These are phyloP conservation scores for Penaeus chinensis DNA, from an alignment of 1,140 invertebrate genomes.

Conservation along the genomic window DNA sequence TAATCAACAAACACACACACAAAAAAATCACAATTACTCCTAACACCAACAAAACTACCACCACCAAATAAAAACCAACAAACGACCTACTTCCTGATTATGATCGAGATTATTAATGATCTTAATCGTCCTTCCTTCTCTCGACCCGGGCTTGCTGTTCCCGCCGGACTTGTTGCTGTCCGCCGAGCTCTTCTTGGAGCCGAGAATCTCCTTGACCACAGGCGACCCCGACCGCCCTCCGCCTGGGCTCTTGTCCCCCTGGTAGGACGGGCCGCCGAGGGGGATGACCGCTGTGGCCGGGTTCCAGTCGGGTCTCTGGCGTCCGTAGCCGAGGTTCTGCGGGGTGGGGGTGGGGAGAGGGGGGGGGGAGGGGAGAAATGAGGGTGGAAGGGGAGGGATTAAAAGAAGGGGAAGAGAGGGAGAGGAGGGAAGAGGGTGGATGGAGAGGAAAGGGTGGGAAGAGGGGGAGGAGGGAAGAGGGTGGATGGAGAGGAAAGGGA, in stretches of 20 bases:
- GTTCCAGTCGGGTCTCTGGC: constrained; percentile 56
- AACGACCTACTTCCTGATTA: constrained; percentile 80
- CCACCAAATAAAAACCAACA: background rate
- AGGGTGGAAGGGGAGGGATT: background rate
- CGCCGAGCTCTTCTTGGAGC: constrained; percentile 54
- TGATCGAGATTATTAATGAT: constrained; percentile 93
- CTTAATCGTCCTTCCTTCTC: constrained; percentile 82
- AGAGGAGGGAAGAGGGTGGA: background rate
- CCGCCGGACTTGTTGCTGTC: constrained; percentile 56
- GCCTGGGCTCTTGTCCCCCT: background rate
- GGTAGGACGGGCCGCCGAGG: no score
- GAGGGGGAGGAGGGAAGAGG: background rate
- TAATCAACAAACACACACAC: no score
- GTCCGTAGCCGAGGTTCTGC: constrained; percentile 57
- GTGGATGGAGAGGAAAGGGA: no score
- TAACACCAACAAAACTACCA: no score
- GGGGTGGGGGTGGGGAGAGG: background rate
- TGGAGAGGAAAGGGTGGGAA: background rate
- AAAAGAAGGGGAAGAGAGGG: background rate
- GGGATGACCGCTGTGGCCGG: background rate
- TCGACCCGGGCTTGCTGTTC: constrained; percentile 67
- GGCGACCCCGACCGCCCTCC: constrained; percentile 36
- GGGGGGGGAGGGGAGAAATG: background rate
- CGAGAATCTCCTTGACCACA: constrained; percentile 39
- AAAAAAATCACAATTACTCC: no score